These are phyloP conservation scores for Bolinopsis microptera DNA, from an alignment of 37 sponge, comb jelly and placozoan species.

Conservation along the genomic window DNA sequence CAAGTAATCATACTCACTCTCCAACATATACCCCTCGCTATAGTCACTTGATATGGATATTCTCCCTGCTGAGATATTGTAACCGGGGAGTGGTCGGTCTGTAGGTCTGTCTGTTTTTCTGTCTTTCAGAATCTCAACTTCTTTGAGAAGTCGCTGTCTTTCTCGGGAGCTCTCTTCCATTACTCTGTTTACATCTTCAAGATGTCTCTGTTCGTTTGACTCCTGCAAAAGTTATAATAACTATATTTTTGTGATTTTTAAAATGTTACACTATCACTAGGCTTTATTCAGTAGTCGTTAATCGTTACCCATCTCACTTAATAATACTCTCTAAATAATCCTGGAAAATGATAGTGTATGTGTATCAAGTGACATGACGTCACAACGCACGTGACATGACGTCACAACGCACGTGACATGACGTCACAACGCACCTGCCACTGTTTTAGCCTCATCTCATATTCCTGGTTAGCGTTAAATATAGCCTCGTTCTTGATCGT, in stretches of 20 bases:
- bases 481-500: not conserved
- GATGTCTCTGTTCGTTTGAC: not conserved
- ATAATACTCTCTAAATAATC: not conserved
- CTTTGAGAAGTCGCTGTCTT: conserved; percentile 48
- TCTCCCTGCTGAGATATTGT: conserved; percentile 16
- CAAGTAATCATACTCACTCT: conserved; percentile 43
- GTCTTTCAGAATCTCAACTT: conserved; percentile 14
- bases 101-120: not conserved
- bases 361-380: too few species aligned
- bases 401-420: not conserved
- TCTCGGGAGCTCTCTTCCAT: conserved; percentile 46
- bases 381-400: not conserved
- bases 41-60: not conserved
- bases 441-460: not conserved
- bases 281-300: too few species aligned
- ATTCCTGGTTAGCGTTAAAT: conserved; percentile 36
- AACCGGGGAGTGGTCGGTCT: not conserved
- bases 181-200: conserved; percentile 41
- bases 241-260: too few species aligned
- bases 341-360: too few species aligned
- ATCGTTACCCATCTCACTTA: too few species aligned
- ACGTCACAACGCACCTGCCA: not conserved
- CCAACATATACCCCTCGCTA: not conserved
- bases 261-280: too few species aligned
- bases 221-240: conserved; percentile 58